Conservation (phyloP, 2,797 vertebrate species). For the Tauraco hartlaubi region DNA sequence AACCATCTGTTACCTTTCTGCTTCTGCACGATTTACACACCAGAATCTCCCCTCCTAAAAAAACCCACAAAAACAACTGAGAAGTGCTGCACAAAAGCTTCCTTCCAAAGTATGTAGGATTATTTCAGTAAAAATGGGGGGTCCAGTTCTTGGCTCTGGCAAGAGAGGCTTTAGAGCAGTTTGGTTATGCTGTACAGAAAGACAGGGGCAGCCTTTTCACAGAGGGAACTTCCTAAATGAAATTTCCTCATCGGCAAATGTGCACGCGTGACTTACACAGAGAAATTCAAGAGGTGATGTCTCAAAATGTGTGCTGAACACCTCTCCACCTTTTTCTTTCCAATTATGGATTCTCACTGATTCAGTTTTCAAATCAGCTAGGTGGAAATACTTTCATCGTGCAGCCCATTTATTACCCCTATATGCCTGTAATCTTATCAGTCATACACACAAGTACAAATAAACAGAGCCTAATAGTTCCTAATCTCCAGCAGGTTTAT, state of each 20-base stretch:
- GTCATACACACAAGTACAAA: neutral
- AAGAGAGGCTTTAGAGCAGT: neutral
- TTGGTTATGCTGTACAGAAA: neutral
- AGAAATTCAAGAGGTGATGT: neutral
- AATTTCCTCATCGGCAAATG: accelerated
- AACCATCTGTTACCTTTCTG: conserved; percentile 11
- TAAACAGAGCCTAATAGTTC: neutral
- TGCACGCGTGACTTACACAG: accelerated
- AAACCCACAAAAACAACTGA: neutral
- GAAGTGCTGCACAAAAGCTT: neutral
- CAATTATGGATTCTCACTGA: accelerated
- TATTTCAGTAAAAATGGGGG: neutral
- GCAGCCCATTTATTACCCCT: neutral
- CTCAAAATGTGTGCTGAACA: neutral
- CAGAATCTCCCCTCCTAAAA: neutral
- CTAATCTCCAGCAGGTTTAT: neutral
- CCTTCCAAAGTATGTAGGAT: neutral
- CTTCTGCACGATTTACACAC: neutral
- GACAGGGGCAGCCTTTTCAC: neutral
- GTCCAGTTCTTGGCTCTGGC: neutral
- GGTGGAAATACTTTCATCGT: neutral
- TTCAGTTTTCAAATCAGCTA: neutral
- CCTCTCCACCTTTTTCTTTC: neutral
- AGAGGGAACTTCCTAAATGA: neutral
- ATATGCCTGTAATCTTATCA: neutral